Conservation (phyloP, 2,113 vertebrate genomes). For the Dipodomys stephensi region DNA sequence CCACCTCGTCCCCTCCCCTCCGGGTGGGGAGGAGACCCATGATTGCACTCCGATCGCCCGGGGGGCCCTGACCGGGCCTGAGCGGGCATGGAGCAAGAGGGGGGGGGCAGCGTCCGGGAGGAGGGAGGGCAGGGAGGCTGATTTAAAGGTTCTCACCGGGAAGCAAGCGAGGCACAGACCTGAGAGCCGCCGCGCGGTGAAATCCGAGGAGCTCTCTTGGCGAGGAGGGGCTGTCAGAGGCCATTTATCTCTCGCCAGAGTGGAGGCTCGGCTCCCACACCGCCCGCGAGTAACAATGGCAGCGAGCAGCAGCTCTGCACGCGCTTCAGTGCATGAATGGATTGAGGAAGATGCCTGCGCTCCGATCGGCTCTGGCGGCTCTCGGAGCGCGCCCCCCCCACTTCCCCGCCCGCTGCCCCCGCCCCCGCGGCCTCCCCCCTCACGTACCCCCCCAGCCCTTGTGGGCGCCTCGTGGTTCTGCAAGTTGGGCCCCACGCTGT, state of each 20-base stretch:
- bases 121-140: slow-evolving; percentile 77
- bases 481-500: slow-evolving; percentile 73
- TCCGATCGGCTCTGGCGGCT: slow-evolving; percentile 84
- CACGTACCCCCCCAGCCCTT: slow-evolving; percentile 57
- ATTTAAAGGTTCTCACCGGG: slow-evolving; percentile 86
- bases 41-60: neutral
- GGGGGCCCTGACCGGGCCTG: slow-evolving; percentile 33
- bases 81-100: neutral
- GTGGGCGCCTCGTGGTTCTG: slow-evolving; percentile 77
- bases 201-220: slow-evolving; percentile 83
- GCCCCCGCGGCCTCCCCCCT: slow-evolving; percentile 43
- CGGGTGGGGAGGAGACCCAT: slow-evolving; percentile 53
- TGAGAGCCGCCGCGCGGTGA: slow-evolving; percentile 84
- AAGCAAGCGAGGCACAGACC: slow-evolving; percentile 87
- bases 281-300: slow-evolving; percentile 89
- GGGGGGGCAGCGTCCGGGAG: slow-evolving; percentile 59
- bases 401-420: too few species aligned
- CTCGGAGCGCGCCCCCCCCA: slow-evolving; percentile 79
- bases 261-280: slow-evolving; percentile 85
- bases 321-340: slow-evolving; percentile 87
- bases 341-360: slow-evolving; percentile 88
- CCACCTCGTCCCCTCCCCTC: neutral
- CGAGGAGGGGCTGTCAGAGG: slow-evolving; percentile 87
- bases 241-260: slow-evolving; percentile 88
- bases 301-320: slow-evolving; percentile 88